Base-by-base conservation (phyloP, 1,140 invertebrate species). In the Danaus melanippus region DNA sequence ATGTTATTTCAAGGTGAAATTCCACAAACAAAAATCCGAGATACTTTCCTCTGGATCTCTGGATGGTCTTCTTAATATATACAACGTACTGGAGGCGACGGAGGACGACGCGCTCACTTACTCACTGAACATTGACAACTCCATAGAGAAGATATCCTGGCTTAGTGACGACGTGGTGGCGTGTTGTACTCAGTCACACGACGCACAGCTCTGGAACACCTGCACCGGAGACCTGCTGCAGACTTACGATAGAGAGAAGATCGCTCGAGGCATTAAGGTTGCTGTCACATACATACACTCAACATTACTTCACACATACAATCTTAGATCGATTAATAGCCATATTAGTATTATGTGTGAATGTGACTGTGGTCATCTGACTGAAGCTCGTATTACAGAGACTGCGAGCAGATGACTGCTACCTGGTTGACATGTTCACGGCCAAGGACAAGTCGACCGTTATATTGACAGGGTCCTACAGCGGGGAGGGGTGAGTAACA, bases 41-140 rank as follows among this genome's bases (percentile, higher is more conserved):
- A 81, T 89, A 12, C 71, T 98, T 46, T 90, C 91, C 45, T 91
- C 93, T 0, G 94, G 94, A 0, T 93, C 94, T 12, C 91, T 91
- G 0, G 96, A 98, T 87, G 95, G 96, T 0, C 86, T 97, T 1
- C 91, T 97, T 0, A 97, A 97, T 86, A 73, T 96, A 12, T 98
- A 92, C 79, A 93, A 97, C 76, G 87, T 97, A 1, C 89, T 87
- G 46, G 87, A 96, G 78, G 64, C 86, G 0, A 88, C 79, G 2
- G 96, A 98, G 87, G 94, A 96, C 58, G 92, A 95, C 75, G 96
- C 96, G 0, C 83, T 98, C 1, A 79, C 85, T 12, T 91, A 91
- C 69, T 93, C 93, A 1, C 88, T 96, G n/a, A 97, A 97, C 76
- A 91, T 94, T 9, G 93, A 95, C 71, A 93, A 92, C 54, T 93